These are phyloP conservation scores for Festucalex cinctus DNA, from an alignment of 2,113 vertebrate species.

Conservation along the genomic window DNA sequence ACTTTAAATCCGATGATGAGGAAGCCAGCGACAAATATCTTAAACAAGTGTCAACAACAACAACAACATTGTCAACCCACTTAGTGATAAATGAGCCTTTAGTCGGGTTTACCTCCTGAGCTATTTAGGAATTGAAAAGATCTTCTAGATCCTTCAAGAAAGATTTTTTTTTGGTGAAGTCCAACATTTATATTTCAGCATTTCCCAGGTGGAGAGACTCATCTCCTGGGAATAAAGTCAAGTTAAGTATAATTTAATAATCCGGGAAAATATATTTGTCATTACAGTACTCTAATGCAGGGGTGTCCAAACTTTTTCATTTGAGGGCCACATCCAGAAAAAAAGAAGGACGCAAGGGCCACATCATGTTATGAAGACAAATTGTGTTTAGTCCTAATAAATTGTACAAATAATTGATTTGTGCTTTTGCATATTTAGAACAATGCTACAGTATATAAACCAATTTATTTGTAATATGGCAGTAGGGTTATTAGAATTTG, in stretches of 20 bases:
- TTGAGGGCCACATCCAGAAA: no score
- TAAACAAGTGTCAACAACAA: slow-evolving; percentile 57
- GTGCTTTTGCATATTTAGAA: no score
- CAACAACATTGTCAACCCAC: slow-evolving; percentile 41
- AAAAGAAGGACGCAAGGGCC: no score
- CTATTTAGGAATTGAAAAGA: slow-evolving; percentile 41
- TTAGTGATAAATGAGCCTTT: slow-evolving; percentile 46
- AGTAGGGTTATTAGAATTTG: no score
- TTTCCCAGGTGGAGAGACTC: slow-evolving; percentile 30
- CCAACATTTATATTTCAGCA: slow-evolving; percentile 33
- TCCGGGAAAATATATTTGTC: neutral
- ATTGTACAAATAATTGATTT: no score
- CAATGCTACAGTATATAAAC: no score
- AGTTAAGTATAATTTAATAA: neutral
- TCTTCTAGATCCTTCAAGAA: slow-evolving; percentile 48
- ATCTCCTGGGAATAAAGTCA: slow-evolving; percentile 34
- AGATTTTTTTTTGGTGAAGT: slow-evolving; percentile 39
- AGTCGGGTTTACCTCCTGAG: slow-evolving; percentile 29
- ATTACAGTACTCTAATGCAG: no score
- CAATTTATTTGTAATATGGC: no score
- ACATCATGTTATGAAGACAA: no score
- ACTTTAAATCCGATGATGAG: slow-evolving; percentile 58
- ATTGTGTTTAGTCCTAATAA: no score
- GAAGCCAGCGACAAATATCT: slow-evolving; percentile 39
- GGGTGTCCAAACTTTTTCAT: no score